Evolutionary conservation across 2,113 vertebrate species (phyloP).

Genomic region (Nestor notabilis): DNA sequence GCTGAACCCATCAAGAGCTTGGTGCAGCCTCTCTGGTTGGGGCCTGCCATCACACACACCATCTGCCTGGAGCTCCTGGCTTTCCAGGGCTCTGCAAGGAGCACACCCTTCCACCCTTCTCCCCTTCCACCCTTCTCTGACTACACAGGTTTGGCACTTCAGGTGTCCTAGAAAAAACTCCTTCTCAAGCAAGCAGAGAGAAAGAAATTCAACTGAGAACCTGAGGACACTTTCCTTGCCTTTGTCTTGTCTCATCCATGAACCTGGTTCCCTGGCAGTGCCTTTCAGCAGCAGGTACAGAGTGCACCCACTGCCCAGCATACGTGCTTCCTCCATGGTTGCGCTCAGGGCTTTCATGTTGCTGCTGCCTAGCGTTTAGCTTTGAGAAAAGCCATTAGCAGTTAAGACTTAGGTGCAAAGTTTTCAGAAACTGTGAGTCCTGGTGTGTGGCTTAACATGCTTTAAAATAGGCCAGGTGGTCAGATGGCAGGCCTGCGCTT

Average conservation of each 20-base stretch:
- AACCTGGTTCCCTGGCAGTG: accelerated
- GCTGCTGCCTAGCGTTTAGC: neutral
- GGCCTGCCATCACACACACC: accelerated
- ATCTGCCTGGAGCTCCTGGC: neutral
- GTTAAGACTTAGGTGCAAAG: too few species aligned
- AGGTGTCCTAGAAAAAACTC: neutral
- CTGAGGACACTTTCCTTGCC: neutral
- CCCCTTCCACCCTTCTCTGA: neutral
- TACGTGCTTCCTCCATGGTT: neutral
- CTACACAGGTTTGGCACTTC: accelerated
- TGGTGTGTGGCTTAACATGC: accelerated
- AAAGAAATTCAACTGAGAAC: neutral
- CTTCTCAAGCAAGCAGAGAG: neutral
- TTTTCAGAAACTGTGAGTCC: neutral
- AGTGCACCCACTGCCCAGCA: neutral
- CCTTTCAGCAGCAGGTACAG: neutral
- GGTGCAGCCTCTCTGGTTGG: neutral
- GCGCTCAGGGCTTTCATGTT: neutral
- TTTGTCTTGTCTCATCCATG: neutral
- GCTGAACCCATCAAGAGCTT: neutral
- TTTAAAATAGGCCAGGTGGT: neutral
- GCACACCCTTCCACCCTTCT: neutral
- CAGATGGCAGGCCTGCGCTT: accelerated
- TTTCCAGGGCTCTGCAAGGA: neutral
- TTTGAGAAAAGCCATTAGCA: neutral